Percentiles rank a stretch among this genome's conserved stretches.
phyloP scores from a whole-genome alignment of 2,888 invertebrate species.

The Sminthurinus aureus region DNA sequence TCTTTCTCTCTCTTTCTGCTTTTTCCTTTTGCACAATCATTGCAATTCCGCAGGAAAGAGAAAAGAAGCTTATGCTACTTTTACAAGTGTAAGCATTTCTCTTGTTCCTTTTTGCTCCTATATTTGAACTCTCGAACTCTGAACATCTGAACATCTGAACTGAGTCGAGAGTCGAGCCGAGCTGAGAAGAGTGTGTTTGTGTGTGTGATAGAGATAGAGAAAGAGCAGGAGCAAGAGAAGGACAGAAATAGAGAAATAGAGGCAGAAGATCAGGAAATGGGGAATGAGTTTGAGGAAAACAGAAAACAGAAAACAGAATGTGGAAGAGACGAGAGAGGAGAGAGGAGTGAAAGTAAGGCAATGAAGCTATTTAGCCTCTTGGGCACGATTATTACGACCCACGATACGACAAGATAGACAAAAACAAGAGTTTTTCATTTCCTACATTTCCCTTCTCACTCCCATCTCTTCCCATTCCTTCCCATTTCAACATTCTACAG shows the following conservation, averaged over 20 bases:
- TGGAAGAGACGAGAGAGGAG: neutral
- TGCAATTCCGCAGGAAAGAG: too few relatives aligned
- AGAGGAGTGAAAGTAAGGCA: conserved; percentile 13
- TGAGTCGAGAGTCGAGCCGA: too few relatives aligned
- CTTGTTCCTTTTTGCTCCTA: neutral
- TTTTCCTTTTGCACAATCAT: too few relatives aligned
- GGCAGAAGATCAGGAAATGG: neutral
- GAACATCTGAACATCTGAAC: too few relatives aligned
- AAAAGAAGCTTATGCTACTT: neutral
- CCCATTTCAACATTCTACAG: neutral
- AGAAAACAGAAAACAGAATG: neutral
- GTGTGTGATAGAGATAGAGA: neutral
- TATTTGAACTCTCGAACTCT: too few relatives aligned
- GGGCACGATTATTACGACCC: conserved; percentile 22
- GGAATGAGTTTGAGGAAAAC: neutral
- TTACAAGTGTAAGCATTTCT: neutral
- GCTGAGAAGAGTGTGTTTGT: neutral
- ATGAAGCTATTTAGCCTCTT: conserved; percentile 29
- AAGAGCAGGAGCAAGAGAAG: neutral
- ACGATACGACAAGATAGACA: conserved; percentile 18
- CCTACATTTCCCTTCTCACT: neutral
- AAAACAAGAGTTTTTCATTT: conserved; percentile 17
- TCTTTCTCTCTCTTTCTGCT: neutral
- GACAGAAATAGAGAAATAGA: neutral
- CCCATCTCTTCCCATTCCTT: neutral